Evolutionary conservation across 2,113 vertebrate species (phyloP).

Genomic region (Notarius lentiginosus): DNA sequence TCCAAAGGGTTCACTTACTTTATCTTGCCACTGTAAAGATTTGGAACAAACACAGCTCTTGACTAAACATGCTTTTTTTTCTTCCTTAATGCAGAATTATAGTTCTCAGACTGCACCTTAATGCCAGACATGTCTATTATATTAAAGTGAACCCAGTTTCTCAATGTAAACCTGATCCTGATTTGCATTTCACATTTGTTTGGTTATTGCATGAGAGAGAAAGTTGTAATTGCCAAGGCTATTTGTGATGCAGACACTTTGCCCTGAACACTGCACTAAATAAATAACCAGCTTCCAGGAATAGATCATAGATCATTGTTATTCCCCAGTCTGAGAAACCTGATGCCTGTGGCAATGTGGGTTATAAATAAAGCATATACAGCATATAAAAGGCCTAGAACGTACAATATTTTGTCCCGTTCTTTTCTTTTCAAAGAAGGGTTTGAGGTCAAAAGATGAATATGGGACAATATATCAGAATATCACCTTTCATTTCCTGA

Average conservation of each 20-base stretch:
- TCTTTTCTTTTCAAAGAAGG: too few species aligned
- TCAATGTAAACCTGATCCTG: neutral
- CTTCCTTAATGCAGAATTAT: too few species aligned
- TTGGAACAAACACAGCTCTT: too few species aligned
- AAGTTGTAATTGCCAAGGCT: neutral
- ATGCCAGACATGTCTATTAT: neutral
- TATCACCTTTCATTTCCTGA: too few species aligned
- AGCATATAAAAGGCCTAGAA: neutral
- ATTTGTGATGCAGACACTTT: neutral
- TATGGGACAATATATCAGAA: too few species aligned
- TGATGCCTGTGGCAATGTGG: neutral
- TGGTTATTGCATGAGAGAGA: neutral
- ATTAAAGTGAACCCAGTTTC: neutral
- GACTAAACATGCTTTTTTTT: too few species aligned
- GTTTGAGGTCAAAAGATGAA: too few species aligned
- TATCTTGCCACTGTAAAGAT: too few species aligned
- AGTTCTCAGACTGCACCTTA: too few species aligned
- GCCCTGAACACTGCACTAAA: neutral
- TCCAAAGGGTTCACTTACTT: too few species aligned
- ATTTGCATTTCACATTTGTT: neutral
- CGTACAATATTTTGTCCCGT: too few species aligned
- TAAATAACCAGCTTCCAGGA: slow-evolving; percentile 2
- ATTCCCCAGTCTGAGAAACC: neutral
- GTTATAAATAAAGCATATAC: neutral
- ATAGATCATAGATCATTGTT: neutral